A percentile compares a stretch with the other conserved stretches of the same genome.
Conservation (phyloP, 1,140 invertebrate species). For the Eumaeus atala region DNA sequence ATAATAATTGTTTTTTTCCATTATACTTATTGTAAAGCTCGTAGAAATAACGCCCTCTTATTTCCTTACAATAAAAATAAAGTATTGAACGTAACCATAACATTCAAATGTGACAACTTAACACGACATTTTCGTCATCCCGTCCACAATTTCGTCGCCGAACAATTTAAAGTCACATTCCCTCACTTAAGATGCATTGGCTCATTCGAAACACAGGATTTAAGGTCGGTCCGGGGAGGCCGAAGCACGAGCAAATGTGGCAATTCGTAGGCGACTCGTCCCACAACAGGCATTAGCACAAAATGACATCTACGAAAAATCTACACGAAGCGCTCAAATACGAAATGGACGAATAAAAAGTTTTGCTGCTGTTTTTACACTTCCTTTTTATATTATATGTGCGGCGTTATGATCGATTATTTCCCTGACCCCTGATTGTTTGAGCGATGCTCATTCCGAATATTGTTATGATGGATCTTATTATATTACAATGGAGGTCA, state of each 20-base stretch:
- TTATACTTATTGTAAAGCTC: too few relatives aligned
- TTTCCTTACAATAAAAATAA: too few relatives aligned
- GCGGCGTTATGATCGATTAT: not conserved
- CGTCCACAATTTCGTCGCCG: conserved; percentile 37
- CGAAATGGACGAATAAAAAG: conserved; percentile 55
- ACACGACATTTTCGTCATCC: conserved; percentile 18
- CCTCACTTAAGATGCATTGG: conserved; percentile 67
- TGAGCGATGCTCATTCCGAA: too few relatives aligned
- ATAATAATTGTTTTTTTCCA: too few relatives aligned
- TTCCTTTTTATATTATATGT: conserved; percentile 9
- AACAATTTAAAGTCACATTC: conserved; percentile 54
- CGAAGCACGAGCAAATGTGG: conserved; percentile 51
- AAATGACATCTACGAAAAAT: conserved; percentile 69
- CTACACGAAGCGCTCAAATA: conserved; percentile 48
- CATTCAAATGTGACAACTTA: conserved; percentile 9
- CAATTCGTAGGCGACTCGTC: conserved; percentile 63
- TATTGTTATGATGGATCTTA: too few relatives aligned
- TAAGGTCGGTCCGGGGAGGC: conserved; percentile 50
- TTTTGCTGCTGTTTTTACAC: conserved; percentile 27
- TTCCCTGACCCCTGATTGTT: not conserved
- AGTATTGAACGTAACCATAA: conserved; percentile 1
- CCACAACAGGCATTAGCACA: conserved; percentile 65
- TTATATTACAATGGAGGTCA: too few relatives aligned
- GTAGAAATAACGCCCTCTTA: too few relatives aligned
- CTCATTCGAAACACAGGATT: conserved; percentile 63